These are phyloP conservation scores for Xestoiulus laeticollis DNA, from an alignment of 2,888 invertebrate species.

Conservation along the genomic window DNA sequence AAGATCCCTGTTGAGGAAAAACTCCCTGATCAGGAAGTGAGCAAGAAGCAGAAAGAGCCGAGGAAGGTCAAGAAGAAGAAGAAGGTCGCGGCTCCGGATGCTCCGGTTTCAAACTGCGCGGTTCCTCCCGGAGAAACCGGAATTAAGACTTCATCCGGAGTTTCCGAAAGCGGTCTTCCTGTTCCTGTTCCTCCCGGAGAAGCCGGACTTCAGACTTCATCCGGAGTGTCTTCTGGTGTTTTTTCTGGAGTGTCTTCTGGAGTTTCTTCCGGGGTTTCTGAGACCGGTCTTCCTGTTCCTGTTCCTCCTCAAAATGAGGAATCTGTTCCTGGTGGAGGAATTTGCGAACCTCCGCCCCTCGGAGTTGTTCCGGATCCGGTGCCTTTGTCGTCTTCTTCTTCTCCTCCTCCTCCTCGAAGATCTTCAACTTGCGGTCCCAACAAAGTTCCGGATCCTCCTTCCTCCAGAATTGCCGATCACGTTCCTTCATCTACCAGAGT, in stretches of 20 bases:
- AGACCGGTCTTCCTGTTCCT: neutral
- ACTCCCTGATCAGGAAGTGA: neutral
- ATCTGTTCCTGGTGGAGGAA: neutral
- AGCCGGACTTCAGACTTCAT: too few species aligned
- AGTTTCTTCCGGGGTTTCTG: too few species aligned
- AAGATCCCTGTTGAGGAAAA: too few species aligned
- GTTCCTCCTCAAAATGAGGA: neutral
- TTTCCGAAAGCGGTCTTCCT: too few species aligned
- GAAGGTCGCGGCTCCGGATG: neutral
- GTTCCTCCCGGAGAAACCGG: neutral
- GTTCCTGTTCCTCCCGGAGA: neutral
- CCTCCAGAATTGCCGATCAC: neutral
- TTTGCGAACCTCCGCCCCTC: too few species aligned
- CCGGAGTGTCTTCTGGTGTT: too few species aligned
- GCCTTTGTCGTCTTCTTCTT: neutral
- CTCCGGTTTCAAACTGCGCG: neutral
- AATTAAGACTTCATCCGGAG: neutral
- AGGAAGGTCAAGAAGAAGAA: neutral
- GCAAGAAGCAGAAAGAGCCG: neutral
- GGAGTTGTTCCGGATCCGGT: too few species aligned
- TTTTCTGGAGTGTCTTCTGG: too few species aligned
- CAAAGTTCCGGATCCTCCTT: neutral
- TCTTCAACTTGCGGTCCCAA: neutral
- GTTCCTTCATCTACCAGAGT: too few species aligned
- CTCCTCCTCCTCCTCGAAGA: neutral